Conservation (phyloP, 2,113 vertebrate genomes). For the Willisornis vidua region DNA sequence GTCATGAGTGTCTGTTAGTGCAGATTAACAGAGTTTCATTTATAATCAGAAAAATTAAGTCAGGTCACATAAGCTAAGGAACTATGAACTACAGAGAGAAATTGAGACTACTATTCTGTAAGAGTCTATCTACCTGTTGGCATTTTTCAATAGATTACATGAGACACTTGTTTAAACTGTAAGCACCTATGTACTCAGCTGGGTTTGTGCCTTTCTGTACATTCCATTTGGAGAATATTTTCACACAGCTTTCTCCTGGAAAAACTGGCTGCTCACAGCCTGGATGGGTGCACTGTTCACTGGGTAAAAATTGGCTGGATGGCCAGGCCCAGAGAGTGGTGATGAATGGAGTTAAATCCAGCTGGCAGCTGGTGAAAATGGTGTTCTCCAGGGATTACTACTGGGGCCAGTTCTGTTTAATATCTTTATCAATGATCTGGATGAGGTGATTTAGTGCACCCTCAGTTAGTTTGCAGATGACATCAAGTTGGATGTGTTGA, state of each 20-base stretch:
- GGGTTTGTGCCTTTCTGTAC: neutral
- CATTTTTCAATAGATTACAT: neutral
- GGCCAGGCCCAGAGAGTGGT: neutral
- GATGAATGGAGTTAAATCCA: neutral
- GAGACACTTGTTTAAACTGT: neutral
- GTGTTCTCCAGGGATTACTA: neutral
- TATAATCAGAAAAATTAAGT: neutral
- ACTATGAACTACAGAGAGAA: neutral
- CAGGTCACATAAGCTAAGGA: neutral
- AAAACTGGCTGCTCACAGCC: neutral
- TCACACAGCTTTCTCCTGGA: neutral
- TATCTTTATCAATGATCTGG: neutral
- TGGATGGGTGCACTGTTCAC: neutral
- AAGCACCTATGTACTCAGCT: neutral
- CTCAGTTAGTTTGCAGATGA: neutral
- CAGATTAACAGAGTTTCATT: neutral
- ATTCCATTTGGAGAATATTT: neutral
- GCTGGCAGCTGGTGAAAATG: neutral
- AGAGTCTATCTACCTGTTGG: neutral
- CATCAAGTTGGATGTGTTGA: neutral
- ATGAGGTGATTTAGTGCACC: fast-evolving
- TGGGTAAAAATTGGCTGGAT: neutral
- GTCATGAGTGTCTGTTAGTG: neutral
- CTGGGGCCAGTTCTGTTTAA: neutral
- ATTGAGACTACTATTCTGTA: neutral